phyloP scores from a whole-genome alignment of 2,113 vertebrate genomes.

The Leiothrix lutea region DNA sequence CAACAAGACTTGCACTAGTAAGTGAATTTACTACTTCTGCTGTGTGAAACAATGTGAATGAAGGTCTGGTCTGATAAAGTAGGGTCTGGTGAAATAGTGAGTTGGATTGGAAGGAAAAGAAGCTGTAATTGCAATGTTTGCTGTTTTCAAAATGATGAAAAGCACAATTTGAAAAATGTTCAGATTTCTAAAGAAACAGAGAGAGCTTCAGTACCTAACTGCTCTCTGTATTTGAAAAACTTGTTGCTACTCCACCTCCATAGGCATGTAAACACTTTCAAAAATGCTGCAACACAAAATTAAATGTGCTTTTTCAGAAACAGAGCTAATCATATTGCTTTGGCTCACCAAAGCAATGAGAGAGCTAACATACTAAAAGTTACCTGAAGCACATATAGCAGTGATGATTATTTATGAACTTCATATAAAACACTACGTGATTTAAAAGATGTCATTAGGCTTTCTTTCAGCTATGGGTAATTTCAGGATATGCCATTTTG shows the following conservation, averaged over 20 bases:
- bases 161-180: not conserved
- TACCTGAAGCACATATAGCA: not conserved
- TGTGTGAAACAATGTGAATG: not conserved
- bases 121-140: not conserved
- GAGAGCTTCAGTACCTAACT: not conserved
- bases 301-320: not conserved
- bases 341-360: not conserved
- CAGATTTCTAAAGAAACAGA: not conserved
- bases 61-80: not conserved
- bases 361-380: not conserved
- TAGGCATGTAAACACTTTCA: not conserved
- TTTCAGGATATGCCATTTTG: not conserved
- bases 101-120: not conserved
- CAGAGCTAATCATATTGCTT: not conserved
- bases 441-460: not conserved
- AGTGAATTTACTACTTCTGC: constrained; percentile 61
- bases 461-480: not conserved
- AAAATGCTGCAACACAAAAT: not conserved
- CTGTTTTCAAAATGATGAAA: not conserved
- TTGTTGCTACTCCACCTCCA: not conserved
- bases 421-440: not conserved
- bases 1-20: constrained; percentile 95
- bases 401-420: not conserved
- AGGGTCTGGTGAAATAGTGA: not conserved
- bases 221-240: not conserved